Conservation (phyloP, 1,140 invertebrate species). For the Heterodera carotae region DNA sequence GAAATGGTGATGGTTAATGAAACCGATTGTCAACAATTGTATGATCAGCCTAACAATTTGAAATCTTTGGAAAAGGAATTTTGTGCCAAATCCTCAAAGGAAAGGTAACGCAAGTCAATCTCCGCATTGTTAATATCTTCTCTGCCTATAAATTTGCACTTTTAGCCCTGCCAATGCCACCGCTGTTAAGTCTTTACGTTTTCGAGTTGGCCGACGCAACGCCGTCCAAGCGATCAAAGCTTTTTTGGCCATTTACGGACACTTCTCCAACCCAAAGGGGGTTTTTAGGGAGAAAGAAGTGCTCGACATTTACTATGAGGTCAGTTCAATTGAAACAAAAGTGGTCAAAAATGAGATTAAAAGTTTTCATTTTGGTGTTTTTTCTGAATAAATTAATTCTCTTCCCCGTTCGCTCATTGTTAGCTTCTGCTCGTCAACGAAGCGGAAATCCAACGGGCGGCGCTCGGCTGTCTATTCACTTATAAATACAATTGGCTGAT, state of each 20-base stretch:
- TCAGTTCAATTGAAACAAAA: constrained; percentile 2
- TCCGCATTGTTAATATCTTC: neutral
- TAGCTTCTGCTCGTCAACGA: constrained; percentile 35
- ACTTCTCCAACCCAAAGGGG: constrained; percentile 21
- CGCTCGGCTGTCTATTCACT: constrained; percentile 41
- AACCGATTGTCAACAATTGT: too few relatives aligned
- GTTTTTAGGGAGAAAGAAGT: constrained; percentile 32
- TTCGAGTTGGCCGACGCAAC: neutral
- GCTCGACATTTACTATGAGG: constrained; percentile 37
- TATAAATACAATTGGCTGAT: constrained; percentile 41
- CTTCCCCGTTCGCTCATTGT: neutral
- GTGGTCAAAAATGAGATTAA: too few relatives aligned
- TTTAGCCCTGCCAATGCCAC: neutral
- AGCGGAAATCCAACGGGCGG: constrained; percentile 37
- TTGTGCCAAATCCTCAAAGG: neutral
- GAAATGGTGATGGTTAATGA: constrained; percentile 2
- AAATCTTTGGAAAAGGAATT: constrained; percentile 12
- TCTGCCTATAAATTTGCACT: too few relatives aligned
- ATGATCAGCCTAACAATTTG: too few relatives aligned
- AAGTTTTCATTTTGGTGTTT: too few relatives aligned
- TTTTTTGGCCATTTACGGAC: constrained; percentile 30
- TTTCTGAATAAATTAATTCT: too few relatives aligned
- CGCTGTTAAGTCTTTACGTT: constrained; percentile 2
- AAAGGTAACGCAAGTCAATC: neutral
- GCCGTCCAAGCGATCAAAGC: constrained; percentile 26